These are phyloP conservation scores for Buathra laborator DNA, from an alignment of 2,888 invertebrate species.

Conservation along the genomic window DNA sequence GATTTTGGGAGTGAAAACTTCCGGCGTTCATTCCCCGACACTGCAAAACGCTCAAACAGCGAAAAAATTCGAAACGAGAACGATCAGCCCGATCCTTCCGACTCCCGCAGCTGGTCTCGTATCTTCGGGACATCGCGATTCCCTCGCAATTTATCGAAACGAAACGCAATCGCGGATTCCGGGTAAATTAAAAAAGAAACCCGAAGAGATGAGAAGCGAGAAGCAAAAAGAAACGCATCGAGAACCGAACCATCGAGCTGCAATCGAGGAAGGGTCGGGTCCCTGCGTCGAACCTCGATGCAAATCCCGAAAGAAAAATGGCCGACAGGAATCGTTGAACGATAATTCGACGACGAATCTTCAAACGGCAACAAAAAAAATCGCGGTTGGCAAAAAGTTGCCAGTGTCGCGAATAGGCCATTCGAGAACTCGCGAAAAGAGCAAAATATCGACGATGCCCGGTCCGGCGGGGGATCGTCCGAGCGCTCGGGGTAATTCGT, in stretches of 20 bases:
- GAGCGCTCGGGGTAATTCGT: conserved; percentile 33
- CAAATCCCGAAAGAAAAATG: conserved; percentile 63
- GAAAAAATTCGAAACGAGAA: neutral
- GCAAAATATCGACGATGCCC: conserved; percentile 14
- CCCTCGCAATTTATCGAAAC: neutral
- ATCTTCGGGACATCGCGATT: conserved; percentile 16
- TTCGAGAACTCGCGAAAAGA: conserved; percentile 24
- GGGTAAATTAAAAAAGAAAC: conserved; percentile 39
- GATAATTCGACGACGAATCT: conserved; percentile 12
- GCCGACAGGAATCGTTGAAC: neutral
- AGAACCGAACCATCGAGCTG: conserved; percentile 11
- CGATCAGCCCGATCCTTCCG: conserved; percentile 2
- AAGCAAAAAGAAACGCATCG: conserved; percentile 44
- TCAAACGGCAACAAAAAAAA: neutral
- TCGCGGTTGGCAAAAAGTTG: neutral
- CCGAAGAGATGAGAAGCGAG: conserved; percentile 65
- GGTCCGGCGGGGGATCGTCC: conserved; percentile 55
- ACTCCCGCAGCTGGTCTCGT: neutral
- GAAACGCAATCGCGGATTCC: neutral
- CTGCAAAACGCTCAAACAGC: neutral
- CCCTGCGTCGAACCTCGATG: conserved; percentile 68
- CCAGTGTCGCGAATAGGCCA: neutral
- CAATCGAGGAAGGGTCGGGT: conserved; percentile 48
- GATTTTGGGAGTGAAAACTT: neutral
- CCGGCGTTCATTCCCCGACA: neutral